These are phyloP conservation scores for Leucoraja erinaceus DNA, from an alignment of 2,113 vertebrate genomes.

Conservation along the genomic window DNA sequence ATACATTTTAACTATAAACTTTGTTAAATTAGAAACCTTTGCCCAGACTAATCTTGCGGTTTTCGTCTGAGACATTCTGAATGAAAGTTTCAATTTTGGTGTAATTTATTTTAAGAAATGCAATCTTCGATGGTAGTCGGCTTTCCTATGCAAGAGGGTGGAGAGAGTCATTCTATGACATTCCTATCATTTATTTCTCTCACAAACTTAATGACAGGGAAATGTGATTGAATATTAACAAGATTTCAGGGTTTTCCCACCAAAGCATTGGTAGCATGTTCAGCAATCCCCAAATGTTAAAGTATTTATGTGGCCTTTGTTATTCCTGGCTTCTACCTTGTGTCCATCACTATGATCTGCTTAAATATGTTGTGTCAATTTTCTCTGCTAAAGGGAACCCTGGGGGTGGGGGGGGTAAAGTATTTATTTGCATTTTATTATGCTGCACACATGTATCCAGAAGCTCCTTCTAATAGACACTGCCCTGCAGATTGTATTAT, in stretches of 20 bases:
- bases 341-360: background rate
- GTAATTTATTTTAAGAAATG: background rate
- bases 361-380: no score
- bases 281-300: background rate
- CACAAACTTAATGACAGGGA: background rate
- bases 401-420: background rate
- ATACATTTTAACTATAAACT: background rate
- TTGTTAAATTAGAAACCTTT: constrained; percentile 13
- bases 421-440: background rate
- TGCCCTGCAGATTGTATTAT: background rate
- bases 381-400: background rate
- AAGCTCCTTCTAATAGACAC: background rate
- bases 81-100: no score
- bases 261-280: background rate
- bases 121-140: background rate
- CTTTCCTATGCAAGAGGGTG: background rate
- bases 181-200: background rate
- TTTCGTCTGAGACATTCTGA: background rate
- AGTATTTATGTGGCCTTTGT: background rate
- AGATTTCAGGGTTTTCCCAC: background rate
- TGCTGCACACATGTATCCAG: background rate
- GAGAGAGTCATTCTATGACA: no score
- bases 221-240: background rate
- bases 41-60: background rate
- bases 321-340: background rate